phyloP scores from a whole-genome alignment of 2,888 invertebrate species.

The Ischnura elegans region DNA sequence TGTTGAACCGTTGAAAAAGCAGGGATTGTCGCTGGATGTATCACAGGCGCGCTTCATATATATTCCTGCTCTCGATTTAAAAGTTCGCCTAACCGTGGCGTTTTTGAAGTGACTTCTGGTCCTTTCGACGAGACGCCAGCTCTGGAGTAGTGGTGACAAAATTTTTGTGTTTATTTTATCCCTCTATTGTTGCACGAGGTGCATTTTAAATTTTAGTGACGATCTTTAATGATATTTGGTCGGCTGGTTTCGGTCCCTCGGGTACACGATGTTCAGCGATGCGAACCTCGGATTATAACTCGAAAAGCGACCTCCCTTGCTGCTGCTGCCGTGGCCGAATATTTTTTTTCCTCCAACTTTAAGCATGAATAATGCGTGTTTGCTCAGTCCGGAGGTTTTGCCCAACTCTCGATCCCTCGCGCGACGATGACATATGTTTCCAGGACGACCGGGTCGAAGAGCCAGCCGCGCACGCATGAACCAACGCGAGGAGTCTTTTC shows the following conservation, averaged over 20 bases:
- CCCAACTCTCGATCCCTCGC: neutral
- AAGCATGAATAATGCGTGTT: slow-evolving; percentile 26
- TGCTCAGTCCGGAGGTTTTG: neutral
- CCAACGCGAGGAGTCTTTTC: too few species aligned
- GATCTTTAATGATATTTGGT: neutral
- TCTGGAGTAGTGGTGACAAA: neutral
- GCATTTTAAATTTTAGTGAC: neutral
- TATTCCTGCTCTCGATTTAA: too few species aligned
- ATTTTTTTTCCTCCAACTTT: neutral
- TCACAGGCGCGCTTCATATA: too few species aligned
- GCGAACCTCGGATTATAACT: neutral
- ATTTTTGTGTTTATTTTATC: neutral
- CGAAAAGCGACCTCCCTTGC: neutral
- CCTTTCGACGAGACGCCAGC: too few species aligned
- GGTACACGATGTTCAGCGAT: neutral
- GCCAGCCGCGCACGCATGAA: too few species aligned
- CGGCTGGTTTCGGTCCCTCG: neutral
- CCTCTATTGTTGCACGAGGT: neutral
- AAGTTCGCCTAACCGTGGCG: too few species aligned
- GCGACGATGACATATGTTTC: neutral
- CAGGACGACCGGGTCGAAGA: neutral
- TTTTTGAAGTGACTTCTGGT: too few species aligned
- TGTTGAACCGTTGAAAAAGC: neutral
- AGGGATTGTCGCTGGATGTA: too few species aligned
- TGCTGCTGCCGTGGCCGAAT: neutral